Evolutionary conservation across 2,888 invertebrate genomes (phyloP).

Genomic region (Eledone cirrhosa): DNA sequence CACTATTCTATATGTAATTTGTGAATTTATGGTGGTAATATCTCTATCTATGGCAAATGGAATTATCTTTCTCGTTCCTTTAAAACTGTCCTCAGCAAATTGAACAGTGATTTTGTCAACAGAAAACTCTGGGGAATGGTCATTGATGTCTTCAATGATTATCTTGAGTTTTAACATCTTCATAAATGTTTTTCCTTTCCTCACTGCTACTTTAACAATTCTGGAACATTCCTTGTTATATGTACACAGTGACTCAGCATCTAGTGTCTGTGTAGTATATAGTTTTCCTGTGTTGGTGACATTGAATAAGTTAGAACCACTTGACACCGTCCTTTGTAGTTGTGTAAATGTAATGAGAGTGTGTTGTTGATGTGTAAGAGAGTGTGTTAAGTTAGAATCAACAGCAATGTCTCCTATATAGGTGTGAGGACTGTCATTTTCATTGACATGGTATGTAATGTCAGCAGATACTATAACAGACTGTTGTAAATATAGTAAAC

Average conservation of each 20-base stretch:
- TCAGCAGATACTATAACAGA: too few relatives aligned
- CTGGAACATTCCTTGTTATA: conserved; percentile 18
- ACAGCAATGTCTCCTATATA: conserved; percentile 3
- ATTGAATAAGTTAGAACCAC: not conserved
- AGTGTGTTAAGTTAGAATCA: not conserved
- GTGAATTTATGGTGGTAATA: too few relatives aligned
- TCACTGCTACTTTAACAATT: conserved; percentile 9
- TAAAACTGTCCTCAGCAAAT: not conserved
- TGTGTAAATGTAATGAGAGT: not conserved
- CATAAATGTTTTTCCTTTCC: not conserved
- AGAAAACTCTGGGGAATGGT: conserved; percentile 6
- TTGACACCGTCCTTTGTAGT: not conserved
- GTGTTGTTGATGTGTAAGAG: not conserved
- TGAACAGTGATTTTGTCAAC: not conserved
- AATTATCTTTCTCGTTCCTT: not conserved
- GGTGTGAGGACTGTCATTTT: too few relatives aligned
- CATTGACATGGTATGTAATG: too few relatives aligned
- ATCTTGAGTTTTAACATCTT: not conserved
- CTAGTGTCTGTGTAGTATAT: too few relatives aligned
- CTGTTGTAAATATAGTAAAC: too few relatives aligned
- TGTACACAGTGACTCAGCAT: too few relatives aligned
- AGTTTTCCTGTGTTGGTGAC: too few relatives aligned
- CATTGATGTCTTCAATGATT: conserved; percentile 19
- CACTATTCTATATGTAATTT: too few relatives aligned
- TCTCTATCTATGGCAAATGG: too few relatives aligned